phyloP scores from a whole-genome alignment of 1,140 invertebrate species.

The Drosophila equinoxialis region DNA sequence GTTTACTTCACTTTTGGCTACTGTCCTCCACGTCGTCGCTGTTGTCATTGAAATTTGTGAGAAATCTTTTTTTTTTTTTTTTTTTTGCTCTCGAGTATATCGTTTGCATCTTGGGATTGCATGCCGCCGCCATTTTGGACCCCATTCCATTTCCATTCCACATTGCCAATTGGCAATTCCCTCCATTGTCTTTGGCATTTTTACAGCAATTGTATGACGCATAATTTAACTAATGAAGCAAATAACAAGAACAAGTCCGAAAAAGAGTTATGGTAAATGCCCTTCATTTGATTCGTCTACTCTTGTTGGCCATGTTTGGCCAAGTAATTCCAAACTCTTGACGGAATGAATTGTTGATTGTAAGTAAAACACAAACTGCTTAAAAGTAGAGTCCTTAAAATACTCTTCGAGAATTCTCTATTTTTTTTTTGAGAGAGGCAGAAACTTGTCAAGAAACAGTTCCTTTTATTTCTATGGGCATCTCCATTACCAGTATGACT shows the following conservation, averaged over 20 bases:
- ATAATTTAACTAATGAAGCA: slow-evolving; percentile 77
- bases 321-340: no score
- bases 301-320: background rate
- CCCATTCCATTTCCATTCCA: slow-evolving; percentile 33
- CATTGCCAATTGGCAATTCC: slow-evolving; percentile 38
- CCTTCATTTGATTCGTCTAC: background rate
- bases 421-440: no score
- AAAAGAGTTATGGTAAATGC: slow-evolving; percentile 4
- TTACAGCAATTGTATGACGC: slow-evolving; percentile 72
- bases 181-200: slow-evolving; percentile 54
- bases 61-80: slow-evolving; percentile 64
- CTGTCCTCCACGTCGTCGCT: slow-evolving; percentile 31
- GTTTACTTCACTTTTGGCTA: slow-evolving; percentile 29
- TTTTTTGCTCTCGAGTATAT: slow-evolving; percentile 46
- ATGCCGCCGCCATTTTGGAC: slow-evolving; percentile 69
- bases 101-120: slow-evolving; percentile 74
- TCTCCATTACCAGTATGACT: slow-evolving; percentile 19
- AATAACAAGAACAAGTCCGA: slow-evolving; percentile 8
- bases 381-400: no score
- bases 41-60: slow-evolving; percentile 77
- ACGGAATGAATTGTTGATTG: no score
- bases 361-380: no score
- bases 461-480: background rate
- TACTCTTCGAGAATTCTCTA: no score
- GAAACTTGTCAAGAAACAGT: background rate